Base-by-base conservation (phyloP, 2,888 invertebrate genomes). In the Dioctria linearis region DNA sequence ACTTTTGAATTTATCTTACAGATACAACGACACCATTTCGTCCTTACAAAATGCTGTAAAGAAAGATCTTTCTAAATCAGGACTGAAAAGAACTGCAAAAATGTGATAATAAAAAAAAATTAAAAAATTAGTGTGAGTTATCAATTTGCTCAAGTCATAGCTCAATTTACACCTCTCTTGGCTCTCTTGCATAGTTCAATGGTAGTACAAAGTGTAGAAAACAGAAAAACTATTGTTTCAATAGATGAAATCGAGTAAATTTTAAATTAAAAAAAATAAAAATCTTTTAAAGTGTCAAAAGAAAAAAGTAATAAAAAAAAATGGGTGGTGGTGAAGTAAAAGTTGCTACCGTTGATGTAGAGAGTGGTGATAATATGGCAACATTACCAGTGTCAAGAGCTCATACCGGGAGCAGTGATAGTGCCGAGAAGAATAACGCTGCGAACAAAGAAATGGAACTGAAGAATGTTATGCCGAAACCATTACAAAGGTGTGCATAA, bases 391-490 rank as follows among this genome's bases (percentile, higher is more conserved):
- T 95, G 82, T 95, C 95, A 83, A 93, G 95, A 87, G 93, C 93
- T 65, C 90, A 91, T 87, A 90, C 90, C 83, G 92, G 93, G 84
- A 94, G 94, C 87, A 91, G 92, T 86, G 93, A 93, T 84, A 93
- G 93, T 85, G 94, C 94, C 80, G 95, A 95, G 89, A 95, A 94
- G 90, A 94, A 95, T 88, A 94, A 95, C 88, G 93, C 93, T 81
- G 93, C 94, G 84, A 95, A 94, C 90, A 95, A 95, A 91, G 95
- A 95, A 89, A 94, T 95, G 95, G 95, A 95, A 88, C 90, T 95
- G 83, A 95, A 95, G 91, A 94, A 94, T 88, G 95, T 95, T 81
- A 94, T 94, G 88, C 94, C 95, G 84, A 95, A 94, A 86, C 95
- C 95, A 73, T 93, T 94, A 84, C 95, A 95, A 91, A 95, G 95